Percentiles rank a stretch among this genome's conserved stretches.
phyloP scores from a whole-genome alignment of 2,888 invertebrate genomes.

The Leptopilina drosophilae region DNA sequence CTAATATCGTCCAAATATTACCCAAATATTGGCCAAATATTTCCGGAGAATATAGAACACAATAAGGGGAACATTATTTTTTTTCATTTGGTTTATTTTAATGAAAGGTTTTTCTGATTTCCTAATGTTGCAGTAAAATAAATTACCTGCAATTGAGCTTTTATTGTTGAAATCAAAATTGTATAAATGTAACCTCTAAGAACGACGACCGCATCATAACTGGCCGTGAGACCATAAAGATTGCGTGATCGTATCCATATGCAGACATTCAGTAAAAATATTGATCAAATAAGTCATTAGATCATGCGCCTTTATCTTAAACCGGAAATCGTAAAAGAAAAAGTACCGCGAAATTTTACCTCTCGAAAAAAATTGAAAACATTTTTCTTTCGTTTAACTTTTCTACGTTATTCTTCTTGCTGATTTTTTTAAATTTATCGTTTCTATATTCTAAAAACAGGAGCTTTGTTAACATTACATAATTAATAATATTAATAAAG shows the following conservation, averaged over 20 bases:
- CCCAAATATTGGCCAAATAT: no score
- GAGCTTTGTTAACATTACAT: no score
- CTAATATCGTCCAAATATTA: no score
- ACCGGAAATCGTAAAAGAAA: neutral
- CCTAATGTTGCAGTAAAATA: conserved; percentile 12
- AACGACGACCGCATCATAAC: conserved; percentile 18
- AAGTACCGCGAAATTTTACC: neutral
- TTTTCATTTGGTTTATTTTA: neutral
- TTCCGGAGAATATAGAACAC: no score
- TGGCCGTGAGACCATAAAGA: conserved; percentile 41
- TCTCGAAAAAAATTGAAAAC: neutral
- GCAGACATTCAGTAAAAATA: conserved; percentile 48
- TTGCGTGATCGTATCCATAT: conserved; percentile 57
- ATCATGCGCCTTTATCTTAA: conserved; percentile 55
- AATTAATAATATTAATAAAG: no score
- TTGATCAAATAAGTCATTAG: conserved; percentile 61
- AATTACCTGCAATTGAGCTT: conserved; percentile 24
- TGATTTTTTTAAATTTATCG: no score
- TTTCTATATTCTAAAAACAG: no score
- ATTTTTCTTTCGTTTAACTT: neutral
- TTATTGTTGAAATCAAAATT: conserved; percentile 11
- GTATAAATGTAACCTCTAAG: conserved; percentile 5
- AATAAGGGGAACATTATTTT: neutral
- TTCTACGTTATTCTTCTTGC: no score
- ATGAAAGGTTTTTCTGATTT: neutral